phyloP scores from a whole-genome alignment of 1,140 invertebrate genomes.

The Apolygus lucorum region DNA sequence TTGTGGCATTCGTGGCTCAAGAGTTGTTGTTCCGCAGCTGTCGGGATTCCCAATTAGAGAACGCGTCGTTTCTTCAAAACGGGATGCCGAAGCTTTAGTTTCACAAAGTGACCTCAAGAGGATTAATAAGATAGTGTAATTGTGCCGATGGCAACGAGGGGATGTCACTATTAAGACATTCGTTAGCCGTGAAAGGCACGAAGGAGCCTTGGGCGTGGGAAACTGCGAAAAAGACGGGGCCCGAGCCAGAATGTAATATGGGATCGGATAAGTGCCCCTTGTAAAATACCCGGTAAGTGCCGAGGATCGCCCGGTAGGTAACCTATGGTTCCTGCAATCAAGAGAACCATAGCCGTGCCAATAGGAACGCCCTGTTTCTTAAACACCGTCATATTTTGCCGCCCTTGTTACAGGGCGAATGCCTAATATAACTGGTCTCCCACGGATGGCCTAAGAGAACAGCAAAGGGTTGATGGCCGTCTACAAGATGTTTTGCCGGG shows the following conservation, averaged over 20 bases:
- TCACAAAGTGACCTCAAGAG: background rate
- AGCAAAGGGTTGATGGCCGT: too few species aligned
- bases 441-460: too few species aligned
- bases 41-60: too few species aligned
- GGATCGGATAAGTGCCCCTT: background rate
- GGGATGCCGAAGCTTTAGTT: background rate
- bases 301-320: background rate
- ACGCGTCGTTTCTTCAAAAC: too few species aligned
- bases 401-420: too few species aligned
- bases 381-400: background rate
- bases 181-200: background rate
- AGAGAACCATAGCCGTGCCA: background rate
- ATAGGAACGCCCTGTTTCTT: background rate
- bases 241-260: background rate
- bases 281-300: background rate
- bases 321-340: background rate
- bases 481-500: too few species aligned
- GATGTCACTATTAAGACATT: background rate
- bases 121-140: background rate
- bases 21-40: too few species aligned
- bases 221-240: background rate
- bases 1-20: too few species aligned
- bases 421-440: too few species aligned
- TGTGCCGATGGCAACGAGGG: background rate
- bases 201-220: background rate